Conservation (phyloP, 2,888 invertebrate species). For the Stegophylla sp. region DNA sequence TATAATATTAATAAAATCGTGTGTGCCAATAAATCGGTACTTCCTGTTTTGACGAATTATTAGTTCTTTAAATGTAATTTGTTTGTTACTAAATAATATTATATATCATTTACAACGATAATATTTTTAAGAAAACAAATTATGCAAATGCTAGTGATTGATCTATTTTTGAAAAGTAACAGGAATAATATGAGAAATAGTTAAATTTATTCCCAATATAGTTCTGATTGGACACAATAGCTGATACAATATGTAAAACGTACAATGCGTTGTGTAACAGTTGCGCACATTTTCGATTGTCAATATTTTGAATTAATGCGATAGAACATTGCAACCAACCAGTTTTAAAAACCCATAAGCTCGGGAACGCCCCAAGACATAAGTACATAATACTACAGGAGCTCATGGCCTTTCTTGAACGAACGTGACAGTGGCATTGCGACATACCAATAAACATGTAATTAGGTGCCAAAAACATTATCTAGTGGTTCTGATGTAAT, state of each 20-base stretch:
- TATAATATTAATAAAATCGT: slow-evolving; percentile 19
- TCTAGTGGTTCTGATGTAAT: neutral
- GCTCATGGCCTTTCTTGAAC: slow-evolving; percentile 21
- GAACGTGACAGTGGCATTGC: slow-evolving; percentile 22
- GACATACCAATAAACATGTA: neutral
- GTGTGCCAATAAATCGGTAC: slow-evolving; percentile 14
- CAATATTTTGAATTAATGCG: slow-evolving; percentile 24
- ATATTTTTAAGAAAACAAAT: too few relatives aligned
- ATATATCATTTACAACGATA: neutral
- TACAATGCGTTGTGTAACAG: slow-evolving; percentile 2
- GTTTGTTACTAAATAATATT: neutral
- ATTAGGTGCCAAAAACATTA: slow-evolving; percentile 35
- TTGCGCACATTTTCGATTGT: slow-evolving; percentile 24
- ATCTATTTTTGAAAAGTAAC: too few relatives aligned
- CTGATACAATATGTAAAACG: neutral
- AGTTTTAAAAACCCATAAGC: slow-evolving; percentile 20
- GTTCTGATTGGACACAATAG: neutral
- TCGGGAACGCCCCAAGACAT: slow-evolving; percentile 13
- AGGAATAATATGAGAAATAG: too few relatives aligned
- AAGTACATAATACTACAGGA: neutral
- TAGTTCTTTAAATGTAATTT: neutral
- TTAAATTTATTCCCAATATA: too few relatives aligned
- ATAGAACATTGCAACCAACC: slow-evolving; percentile 4
- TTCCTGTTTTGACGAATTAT: neutral
- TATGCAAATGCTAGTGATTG: too few relatives aligned